Base-by-base conservation (phyloP, 2,888 invertebrate species). In the Cryptus viduatorius region DNA sequence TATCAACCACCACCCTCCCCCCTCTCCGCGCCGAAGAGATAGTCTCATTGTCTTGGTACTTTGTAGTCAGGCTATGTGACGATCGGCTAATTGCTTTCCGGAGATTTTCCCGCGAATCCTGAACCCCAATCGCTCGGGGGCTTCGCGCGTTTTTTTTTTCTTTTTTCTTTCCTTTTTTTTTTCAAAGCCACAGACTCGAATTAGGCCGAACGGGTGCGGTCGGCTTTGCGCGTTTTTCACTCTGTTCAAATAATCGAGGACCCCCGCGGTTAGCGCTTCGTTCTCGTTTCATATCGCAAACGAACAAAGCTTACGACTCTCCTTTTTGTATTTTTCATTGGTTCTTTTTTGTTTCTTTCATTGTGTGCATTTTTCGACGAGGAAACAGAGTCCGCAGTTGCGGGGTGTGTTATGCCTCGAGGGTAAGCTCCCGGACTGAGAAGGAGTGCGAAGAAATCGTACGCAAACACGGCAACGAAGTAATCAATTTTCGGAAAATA, bases 51-150 rank as follows among this genome's bases (percentile, higher is more conserved):
- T 84, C 69, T 71, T 16, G 64, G n/a, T 73, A 79, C 68, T 75
- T 61, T 65, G 64, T 46, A 53, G 56, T 83, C 79, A 56, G 37
- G 50, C 68, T 8, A 29, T 29, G 59, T 24, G 67, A 86, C 88
- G 86, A 87, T 87, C 86, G 88, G 86, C 87, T 91, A 90, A 92
- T 91, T 88, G 87, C 80, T 89, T 92, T 91, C 92, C 92, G 92
- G 88, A 89, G 89, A 91, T 92, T 92, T 92, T 91, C 90, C 64
- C 71, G 50, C 64, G 75, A 65, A 84, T 79, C 48, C 76, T 65
- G 53, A 37, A n/a, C 42, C 77, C 82, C 79, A 53, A 77, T 79
- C 75, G 86, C 78, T 56, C 46, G 24, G 48, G 75, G 79, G 44
- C 67, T 67, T 83, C 82, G 85, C 80, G 68, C 31, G 59, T 19